Evolutionary conservation across 1,140 invertebrate genomes (phyloP).

Genomic region (Panagrolaimus sp.): DNA sequence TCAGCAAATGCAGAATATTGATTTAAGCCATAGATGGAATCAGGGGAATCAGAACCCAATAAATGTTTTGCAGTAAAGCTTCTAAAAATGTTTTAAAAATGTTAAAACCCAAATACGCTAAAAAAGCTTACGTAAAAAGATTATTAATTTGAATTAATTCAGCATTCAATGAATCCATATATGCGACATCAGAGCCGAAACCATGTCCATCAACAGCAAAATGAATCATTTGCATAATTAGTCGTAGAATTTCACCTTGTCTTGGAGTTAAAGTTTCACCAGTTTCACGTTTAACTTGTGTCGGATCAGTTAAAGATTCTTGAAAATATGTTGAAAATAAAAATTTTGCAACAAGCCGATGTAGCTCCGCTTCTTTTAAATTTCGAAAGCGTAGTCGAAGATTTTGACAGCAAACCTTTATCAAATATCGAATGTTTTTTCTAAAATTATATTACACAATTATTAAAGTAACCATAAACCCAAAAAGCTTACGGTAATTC

Average conservation of each 20-base stretch:
- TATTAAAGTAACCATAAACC: background rate
- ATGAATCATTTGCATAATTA: constrained; percentile 7
- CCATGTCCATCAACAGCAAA: constrained; percentile 13
- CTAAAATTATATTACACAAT: background rate
- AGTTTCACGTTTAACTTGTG: constrained; percentile 12
- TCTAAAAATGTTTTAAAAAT: background rate
- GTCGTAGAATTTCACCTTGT: background rate
- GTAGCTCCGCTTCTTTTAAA: constrained; percentile 1
- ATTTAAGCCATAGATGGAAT: constrained; percentile 1
- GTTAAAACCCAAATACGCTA: background rate
- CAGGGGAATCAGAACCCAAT: background rate
- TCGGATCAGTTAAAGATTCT: background rate
- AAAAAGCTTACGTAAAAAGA: background rate
- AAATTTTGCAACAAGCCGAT: constrained; percentile 1
- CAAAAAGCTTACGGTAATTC: constrained; percentile 6
- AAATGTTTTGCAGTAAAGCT: background rate
- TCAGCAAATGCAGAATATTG: background rate
- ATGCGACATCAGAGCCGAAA: background rate
- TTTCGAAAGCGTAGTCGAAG: background rate
- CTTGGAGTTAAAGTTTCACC: background rate
- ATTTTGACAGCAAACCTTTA: background rate
- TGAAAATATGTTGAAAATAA: constrained; percentile 1
- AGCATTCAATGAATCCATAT: background rate
- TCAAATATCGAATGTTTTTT: background rate
- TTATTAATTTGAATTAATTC: background rate